These are phyloP conservation scores for Merodon equestris DNA, from an alignment of 2,888 invertebrate genomes.

Conservation along the genomic window DNA sequence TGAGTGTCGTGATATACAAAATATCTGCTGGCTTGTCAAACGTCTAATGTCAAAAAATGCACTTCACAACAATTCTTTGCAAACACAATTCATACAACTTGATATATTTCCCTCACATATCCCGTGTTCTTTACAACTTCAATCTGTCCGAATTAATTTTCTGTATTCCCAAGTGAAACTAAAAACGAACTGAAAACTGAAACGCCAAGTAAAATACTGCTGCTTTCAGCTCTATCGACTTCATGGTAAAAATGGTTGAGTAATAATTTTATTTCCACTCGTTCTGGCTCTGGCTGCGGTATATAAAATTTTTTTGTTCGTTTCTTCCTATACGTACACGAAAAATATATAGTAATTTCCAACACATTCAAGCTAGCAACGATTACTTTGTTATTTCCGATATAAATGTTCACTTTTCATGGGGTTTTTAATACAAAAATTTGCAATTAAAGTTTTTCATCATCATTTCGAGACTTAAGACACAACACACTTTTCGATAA, in stretches of 20 bases:
- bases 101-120: conserved; percentile 4
- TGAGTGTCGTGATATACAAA: conserved; percentile 29
- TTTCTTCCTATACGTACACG: conserved; percentile 46
- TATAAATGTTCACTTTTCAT: conserved; percentile 29
- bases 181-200: conserved; percentile 58
- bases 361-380: conserved; percentile 48
- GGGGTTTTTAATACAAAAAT: conserved; percentile 34
- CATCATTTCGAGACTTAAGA: no score
- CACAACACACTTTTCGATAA: conserved; percentile 13
- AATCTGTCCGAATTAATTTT: conserved; percentile 29
- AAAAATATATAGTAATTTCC: conserved; percentile 39
- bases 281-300: conserved; percentile 41
- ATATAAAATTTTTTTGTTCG: conserved; percentile 50
- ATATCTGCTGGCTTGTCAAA: conserved; percentile 36
- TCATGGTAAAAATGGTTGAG: conserved; percentile 63
- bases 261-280: conserved; percentile 63
- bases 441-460: conserved; percentile 5
- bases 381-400: conserved; percentile 45
- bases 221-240: conserved; percentile 46
- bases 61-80: conserved; percentile 27
- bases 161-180: conserved; percentile 57
- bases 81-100: conserved; percentile 5
- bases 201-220: conserved; percentile 51
- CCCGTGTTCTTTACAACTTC: not conserved
- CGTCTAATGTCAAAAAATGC: conserved; percentile 50